phyloP scores from a whole-genome alignment of 2,888 invertebrate species.

The Nephrotoma appendiculata region DNA sequence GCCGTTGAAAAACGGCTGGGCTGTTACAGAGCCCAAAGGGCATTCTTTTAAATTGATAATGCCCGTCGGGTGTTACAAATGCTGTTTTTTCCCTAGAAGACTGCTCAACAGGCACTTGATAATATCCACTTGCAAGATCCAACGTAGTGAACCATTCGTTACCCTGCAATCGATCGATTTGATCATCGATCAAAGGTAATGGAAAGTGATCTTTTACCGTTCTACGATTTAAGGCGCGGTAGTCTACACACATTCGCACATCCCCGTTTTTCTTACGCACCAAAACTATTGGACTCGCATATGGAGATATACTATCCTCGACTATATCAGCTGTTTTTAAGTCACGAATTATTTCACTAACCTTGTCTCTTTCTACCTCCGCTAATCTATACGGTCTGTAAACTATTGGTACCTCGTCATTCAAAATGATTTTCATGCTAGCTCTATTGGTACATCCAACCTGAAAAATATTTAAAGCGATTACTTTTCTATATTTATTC shows the following conservation, averaged over 20 bases:
- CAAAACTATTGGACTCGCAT: neutral
- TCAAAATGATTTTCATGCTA: neutral
- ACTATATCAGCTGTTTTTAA: neutral
- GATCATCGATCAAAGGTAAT: neutral
- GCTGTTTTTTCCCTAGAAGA: conserved; percentile 16
- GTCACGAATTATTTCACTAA: neutral
- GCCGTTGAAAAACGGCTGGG: no score
- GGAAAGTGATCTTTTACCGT: neutral
- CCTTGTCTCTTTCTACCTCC: neutral
- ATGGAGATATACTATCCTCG: neutral
- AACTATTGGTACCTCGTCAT: neutral
- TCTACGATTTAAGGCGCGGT: neutral
- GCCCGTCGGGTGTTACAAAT: conserved; percentile 14
- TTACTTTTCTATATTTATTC: neutral
- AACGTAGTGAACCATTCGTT: conserved; percentile 13
- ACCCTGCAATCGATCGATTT: conserved; percentile 9
- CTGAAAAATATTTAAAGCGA: neutral
- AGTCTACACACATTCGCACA: neutral
- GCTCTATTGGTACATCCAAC: neutral
- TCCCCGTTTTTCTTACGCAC: neutral
- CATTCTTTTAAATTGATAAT: conserved; percentile 12
- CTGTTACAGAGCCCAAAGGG: conserved; percentile 10
- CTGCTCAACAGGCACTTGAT: conserved; percentile 16
- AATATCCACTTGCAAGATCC: conserved; percentile 15
- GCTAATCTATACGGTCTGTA: no score